Conservation (phyloP, 2,888 invertebrate species). For the Patella caerulea region DNA sequence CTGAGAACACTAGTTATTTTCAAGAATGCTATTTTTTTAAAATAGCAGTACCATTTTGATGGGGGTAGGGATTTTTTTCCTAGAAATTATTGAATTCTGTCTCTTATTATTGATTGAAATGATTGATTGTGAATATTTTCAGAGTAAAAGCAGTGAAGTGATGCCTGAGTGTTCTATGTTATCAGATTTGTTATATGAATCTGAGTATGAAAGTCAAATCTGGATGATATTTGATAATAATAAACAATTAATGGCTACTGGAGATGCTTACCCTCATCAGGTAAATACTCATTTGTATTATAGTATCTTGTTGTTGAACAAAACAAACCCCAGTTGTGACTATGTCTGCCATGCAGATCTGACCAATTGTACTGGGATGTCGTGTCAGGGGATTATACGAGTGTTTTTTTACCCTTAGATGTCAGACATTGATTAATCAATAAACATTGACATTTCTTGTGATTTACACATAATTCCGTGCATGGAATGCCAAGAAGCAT, state of each 20-base stretch:
- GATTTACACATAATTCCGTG: too few species aligned
- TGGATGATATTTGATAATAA: conserved; percentile 96
- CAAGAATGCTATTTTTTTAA: too few species aligned
- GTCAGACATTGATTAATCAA: too few species aligned
- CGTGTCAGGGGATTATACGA: too few species aligned
- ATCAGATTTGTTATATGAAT: conserved; percentile 92
- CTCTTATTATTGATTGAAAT: not conserved
- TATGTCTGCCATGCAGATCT: too few species aligned
- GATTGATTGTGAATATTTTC: conserved; percentile 20
- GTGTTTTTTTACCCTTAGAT: too few species aligned
- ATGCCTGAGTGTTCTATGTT: conserved; percentile 78
- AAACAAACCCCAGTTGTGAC: too few species aligned
- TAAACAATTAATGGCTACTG: conserved; percentile 87
- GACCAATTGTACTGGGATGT: too few species aligned
- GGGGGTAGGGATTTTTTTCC: not conserved
- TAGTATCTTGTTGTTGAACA: not conserved
- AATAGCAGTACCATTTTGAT: too few species aligned
- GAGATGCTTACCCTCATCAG: conserved; percentile 80
- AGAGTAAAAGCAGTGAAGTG: conserved; percentile 82
- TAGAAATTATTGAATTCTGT: not conserved
- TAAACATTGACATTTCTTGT: too few species aligned
- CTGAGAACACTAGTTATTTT: not conserved
- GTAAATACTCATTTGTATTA: conserved; percentile 41
- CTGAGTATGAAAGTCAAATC: conserved; percentile 94
- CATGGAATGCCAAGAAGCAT: too few species aligned